Evolutionary conservation across 2,797 vertebrate species (phyloP).

Genomic region (Hybognathus amarus): DNA sequence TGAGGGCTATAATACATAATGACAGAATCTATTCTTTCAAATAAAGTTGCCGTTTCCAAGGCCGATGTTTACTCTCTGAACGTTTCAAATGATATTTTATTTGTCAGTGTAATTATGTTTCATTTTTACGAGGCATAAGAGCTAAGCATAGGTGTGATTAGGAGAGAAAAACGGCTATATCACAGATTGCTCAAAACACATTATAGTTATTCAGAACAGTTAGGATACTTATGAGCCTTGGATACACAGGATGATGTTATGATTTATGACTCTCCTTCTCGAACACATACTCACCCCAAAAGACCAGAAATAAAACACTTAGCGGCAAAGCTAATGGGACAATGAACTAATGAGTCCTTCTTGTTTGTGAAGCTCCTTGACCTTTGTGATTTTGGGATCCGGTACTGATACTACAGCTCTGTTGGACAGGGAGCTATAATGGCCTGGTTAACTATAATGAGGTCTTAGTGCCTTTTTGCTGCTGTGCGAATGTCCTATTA

Average conservation of each 20-base stretch:
- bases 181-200: slow-evolving; percentile 11
- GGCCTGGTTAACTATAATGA: slow-evolving; percentile 41
- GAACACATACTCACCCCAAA: slow-evolving; percentile 59
- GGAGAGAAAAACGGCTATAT: background rate
- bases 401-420: slow-evolving; percentile 16
- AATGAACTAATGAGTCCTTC: slow-evolving; percentile 34
- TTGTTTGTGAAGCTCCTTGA: slow-evolving; percentile 50
- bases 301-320: slow-evolving; percentile 31
- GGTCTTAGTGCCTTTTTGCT: slow-evolving; percentile 11
- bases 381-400: slow-evolving; percentile 44
- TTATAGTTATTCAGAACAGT: slow-evolving; percentile 7
- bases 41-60: background rate
- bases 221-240: background rate
- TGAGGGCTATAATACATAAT: background rate
- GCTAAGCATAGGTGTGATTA: background rate
- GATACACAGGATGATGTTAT: slow-evolving; percentile 4
- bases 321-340: slow-evolving; percentile 44
- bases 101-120: slow-evolving; percentile 12
- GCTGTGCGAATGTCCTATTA: background rate
- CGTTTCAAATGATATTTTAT: slow-evolving; percentile 5
- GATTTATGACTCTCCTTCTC: slow-evolving; percentile 42
- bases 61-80: slow-evolving; percentile 4
- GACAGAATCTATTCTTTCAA: background rate
- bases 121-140: slow-evolving; percentile 27
- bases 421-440: slow-evolving; percentile 8